Evolutionary conservation across 2,888 invertebrate species (phyloP).

Genomic region (Steinernema hermaphroditum): DNA sequence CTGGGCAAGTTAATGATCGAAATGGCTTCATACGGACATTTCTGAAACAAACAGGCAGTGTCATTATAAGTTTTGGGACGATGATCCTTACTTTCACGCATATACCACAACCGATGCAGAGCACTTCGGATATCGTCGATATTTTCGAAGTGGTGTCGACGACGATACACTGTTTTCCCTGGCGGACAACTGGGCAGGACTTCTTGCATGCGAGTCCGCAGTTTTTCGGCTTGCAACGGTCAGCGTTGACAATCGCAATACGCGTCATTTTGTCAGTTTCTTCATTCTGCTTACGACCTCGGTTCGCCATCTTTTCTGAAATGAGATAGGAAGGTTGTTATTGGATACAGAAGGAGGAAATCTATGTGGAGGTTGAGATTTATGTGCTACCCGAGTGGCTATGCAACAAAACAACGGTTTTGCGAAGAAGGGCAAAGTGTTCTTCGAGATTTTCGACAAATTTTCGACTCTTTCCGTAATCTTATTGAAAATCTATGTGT

Average conservation of each 20-base stretch:
- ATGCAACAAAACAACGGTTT: no score
- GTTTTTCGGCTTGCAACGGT: constrained; percentile 98
- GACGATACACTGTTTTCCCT: constrained; percentile 91
- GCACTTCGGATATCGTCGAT: constrained; percentile 92
- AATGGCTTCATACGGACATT: constrained; percentile 99
- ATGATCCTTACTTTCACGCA: constrained; percentile 94
- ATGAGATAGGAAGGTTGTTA: no score
- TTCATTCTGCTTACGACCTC: constrained; percentile 8
- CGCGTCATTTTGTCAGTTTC: constrained; percentile 52
- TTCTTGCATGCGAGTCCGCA: constrained; percentile 98
- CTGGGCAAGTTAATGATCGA: constrained; percentile 97
- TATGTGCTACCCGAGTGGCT: no score
- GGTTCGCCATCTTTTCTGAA: not conserved
- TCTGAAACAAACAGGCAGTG: constrained; percentile 74
- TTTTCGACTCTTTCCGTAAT: no score
- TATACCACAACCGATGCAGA: constrained; percentile 99
- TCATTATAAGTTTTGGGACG: not conserved
- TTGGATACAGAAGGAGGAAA: no score
- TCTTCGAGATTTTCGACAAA: no score
- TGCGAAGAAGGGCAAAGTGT: no score
- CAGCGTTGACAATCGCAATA: constrained; percentile 72
- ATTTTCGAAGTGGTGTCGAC: constrained; percentile 93
- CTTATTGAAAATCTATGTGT: no score
- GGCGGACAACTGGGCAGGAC: constrained; percentile 88
- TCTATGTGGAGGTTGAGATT: no score